Evolutionary conservation across 2,797 vertebrate genomes (phyloP).

Genomic region (Myripristis jacobus): DNA sequence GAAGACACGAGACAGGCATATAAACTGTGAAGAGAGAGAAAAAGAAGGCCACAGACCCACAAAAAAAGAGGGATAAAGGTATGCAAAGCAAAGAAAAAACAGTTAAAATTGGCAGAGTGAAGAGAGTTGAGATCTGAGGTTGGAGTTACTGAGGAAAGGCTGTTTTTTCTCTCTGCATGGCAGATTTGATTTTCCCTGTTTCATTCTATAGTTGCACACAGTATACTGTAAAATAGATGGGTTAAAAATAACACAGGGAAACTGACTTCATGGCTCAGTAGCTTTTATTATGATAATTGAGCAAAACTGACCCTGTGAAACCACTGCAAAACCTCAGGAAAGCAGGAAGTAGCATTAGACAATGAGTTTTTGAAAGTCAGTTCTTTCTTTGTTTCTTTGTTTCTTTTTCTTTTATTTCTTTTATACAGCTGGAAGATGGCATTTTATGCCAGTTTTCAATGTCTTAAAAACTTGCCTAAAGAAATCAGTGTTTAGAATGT

Average conservation of each 20-base stretch:
- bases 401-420: too few relatives aligned
- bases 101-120: slow-evolving; percentile 5
- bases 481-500: too few relatives aligned
- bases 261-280: background rate
- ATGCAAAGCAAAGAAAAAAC: slow-evolving; percentile 26
- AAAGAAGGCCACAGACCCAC: slow-evolving; percentile 12
- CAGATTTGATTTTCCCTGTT: background rate
- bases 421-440: too few relatives aligned
- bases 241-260: background rate
- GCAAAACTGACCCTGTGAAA: background rate
- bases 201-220: background rate
- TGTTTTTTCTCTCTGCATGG: slow-evolving; percentile 7
- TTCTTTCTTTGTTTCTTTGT: too few relatives aligned
- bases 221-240: background rate
- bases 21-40: slow-evolving; percentile 1
- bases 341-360: too few relatives aligned
- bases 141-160: background rate
- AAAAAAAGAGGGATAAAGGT: slow-evolving; percentile 11
- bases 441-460: too few relatives aligned
- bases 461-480: too few relatives aligned
- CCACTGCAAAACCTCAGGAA: too few relatives aligned
- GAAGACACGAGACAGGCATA: background rate
- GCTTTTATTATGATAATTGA: background rate
- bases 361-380: too few relatives aligned
- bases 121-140: slow-evolving; percentile 1